Conservation (phyloP, 1,140 invertebrate species). For the Dufourea novaeangliae region DNA sequence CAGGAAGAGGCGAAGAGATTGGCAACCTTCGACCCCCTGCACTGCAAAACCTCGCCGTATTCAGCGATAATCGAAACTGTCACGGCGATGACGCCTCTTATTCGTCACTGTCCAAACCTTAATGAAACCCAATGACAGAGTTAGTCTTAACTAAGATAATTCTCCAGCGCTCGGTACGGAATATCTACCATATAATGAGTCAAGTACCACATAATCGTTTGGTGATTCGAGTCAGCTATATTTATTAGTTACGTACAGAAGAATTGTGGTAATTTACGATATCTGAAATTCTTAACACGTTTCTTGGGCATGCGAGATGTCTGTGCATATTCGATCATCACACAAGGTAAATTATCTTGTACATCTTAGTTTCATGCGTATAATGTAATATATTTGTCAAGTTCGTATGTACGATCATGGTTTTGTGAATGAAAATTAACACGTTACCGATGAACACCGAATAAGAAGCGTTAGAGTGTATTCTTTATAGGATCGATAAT, state of each 20-base stretch:
- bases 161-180: background rate
- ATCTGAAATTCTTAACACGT: background rate
- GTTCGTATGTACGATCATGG: too few species aligned
- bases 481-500: too few species aligned
- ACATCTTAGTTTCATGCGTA: too few species aligned
- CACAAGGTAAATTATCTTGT: too few species aligned
- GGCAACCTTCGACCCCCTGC: slow-evolving; percentile 14
- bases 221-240: background rate
- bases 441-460: too few species aligned
- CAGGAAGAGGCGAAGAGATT: slow-evolving; percentile 32
- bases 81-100: background rate
- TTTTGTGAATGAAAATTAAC: too few species aligned
- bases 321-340: too few species aligned
- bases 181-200: too few species aligned
- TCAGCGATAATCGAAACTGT: slow-evolving; percentile 39
- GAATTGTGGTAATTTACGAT: background rate
- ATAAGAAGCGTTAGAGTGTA: too few species aligned
- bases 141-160: slow-evolving; percentile 3
- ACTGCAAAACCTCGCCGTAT: slow-evolving; percentile 8
- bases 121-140: background rate
- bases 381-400: too few species aligned
- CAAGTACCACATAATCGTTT: background rate
- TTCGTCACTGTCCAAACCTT: background rate
- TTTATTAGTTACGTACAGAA: background rate
- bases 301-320: background rate